A percentile compares a stretch with the other conserved stretches of the same genome.
Conservation (phyloP, 2,113 vertebrate genomes). For the Amphilophus citrinellus region DNA sequence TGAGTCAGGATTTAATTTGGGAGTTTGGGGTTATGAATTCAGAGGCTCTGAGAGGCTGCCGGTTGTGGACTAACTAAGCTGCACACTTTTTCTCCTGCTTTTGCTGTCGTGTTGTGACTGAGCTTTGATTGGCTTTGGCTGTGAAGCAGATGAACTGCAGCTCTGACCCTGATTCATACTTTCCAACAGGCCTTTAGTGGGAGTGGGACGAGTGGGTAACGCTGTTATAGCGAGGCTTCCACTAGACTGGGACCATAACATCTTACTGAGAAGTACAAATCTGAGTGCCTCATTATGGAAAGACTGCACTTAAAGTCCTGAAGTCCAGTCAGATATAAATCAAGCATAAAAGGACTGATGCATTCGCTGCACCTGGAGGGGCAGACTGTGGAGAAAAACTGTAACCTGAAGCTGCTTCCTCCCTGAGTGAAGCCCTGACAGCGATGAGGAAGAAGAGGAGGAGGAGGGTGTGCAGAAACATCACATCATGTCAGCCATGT, state of each 20-base stretch:
- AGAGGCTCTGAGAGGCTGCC: background rate
- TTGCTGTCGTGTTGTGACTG: background rate
- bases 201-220: too few species aligned
- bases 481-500: slow-evolving; percentile 37
- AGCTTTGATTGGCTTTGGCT: too few species aligned
- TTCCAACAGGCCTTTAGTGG: too few species aligned
- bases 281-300: too few species aligned
- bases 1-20: background rate
- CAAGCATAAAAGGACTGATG: background rate
- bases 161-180: too few species aligned
- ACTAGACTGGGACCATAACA: background rate
- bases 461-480: background rate
- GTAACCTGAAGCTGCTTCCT: background rate
- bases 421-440: background rate
- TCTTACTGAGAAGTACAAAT: too few species aligned
- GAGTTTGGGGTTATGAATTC: background rate
- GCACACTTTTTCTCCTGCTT: background rate
- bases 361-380: background rate
- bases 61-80: too few species aligned
- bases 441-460: background rate
- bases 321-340: background rate
- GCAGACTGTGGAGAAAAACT: too few species aligned
- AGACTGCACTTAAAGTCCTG: too few species aligned
- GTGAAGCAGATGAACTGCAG: too few species aligned
- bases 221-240: background rate